A percentile compares a stretch with the other conserved stretches of the same genome.
These are phyloP conservation scores for Sorex fumeus DNA, from an alignment of 2,113 vertebrate genomes.

Conservation along the genomic window DNA sequence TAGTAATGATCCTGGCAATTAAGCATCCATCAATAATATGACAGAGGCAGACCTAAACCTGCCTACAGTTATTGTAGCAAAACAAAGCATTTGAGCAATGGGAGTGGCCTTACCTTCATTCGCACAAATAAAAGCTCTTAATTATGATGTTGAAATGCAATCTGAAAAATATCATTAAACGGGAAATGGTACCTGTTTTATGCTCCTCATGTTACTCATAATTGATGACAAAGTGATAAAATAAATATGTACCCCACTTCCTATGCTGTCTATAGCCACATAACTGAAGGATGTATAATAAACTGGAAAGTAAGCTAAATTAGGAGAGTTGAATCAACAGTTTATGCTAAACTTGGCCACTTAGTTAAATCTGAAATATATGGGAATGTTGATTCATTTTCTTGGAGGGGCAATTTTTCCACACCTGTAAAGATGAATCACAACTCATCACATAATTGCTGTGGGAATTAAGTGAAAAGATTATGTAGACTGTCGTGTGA, in stretches of 20 bases:
- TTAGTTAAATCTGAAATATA: conserved; percentile 27
- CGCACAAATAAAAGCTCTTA: conserved; percentile 26
- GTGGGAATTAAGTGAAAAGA: not conserved
- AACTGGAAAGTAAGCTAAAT: not conserved
- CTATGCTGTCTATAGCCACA: not conserved
- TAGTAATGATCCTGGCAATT: not conserved
- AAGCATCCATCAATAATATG: not conserved
- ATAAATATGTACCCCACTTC: not conserved
- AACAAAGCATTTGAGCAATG: not conserved
- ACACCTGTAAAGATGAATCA: conserved; percentile 34
- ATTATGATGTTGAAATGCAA: not conserved
- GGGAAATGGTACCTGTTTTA: not conserved
- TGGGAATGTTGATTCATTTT: not conserved
- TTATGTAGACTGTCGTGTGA: not conserved
- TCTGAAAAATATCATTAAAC: not conserved
- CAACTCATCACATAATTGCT: conserved; percentile 29
- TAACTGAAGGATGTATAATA: not conserved
- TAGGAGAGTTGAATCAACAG: conserved; percentile 5
- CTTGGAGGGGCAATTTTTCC: not conserved
- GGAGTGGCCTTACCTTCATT: not conserved
- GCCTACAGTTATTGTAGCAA: not conserved
- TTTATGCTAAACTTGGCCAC: not conserved
- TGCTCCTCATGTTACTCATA: not conserved
- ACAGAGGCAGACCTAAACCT: not conserved
- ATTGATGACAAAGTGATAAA: conserved; percentile 1